These are phyloP conservation scores for Cerastis rubricosa DNA, from an alignment of 2,888 invertebrate species.

Conservation along the genomic window DNA sequence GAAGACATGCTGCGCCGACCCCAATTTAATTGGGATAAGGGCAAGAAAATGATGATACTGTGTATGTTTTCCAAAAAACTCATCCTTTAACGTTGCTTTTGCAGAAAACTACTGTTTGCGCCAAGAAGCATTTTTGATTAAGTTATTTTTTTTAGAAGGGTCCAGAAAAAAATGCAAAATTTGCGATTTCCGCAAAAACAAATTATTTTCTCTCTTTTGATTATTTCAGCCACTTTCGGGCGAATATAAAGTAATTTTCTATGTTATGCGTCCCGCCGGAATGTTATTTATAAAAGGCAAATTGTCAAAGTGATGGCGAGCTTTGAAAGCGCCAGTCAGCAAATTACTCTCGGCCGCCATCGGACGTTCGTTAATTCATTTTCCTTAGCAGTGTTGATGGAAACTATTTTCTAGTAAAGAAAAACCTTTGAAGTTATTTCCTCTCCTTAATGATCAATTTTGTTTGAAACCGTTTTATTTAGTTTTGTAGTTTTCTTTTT, in stretches of 20 bases:
- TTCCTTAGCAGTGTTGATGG: conserved; percentile 15
- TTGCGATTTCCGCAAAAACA: conserved; percentile 13
- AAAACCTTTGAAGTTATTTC: not conserved
- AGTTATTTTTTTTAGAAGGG: not conserved
- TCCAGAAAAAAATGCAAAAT: not conserved
- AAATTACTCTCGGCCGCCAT: conserved; percentile 67
- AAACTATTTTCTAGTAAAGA: conserved; percentile 9
- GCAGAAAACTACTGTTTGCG: not conserved
- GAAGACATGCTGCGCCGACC: too few species aligned
- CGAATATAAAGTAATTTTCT: conserved; percentile 67
- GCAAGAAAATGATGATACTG: too few species aligned
- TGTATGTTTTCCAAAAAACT: too few species aligned
- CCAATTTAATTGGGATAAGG: too few species aligned
- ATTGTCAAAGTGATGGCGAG: conserved; percentile 71
- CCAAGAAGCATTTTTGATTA: not conserved
- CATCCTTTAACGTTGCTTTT: not conserved
- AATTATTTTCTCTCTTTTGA: conserved; percentile 10
- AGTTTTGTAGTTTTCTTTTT: too few species aligned
- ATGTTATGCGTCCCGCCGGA: conserved; percentile 59
- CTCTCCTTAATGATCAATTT: conserved; percentile 6
- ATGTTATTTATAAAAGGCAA: conserved; percentile 68
- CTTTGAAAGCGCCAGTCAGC: conserved; percentile 68
- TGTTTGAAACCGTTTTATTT: too few species aligned
- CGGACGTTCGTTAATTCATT: conserved; percentile 59
- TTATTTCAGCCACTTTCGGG: conserved; percentile 42